Evolutionary conservation across 2,113 vertebrate genomes (phyloP), one percentile per base, ranked within the genome.

Genomic region (Odontesthes bonariensis): DNA sequence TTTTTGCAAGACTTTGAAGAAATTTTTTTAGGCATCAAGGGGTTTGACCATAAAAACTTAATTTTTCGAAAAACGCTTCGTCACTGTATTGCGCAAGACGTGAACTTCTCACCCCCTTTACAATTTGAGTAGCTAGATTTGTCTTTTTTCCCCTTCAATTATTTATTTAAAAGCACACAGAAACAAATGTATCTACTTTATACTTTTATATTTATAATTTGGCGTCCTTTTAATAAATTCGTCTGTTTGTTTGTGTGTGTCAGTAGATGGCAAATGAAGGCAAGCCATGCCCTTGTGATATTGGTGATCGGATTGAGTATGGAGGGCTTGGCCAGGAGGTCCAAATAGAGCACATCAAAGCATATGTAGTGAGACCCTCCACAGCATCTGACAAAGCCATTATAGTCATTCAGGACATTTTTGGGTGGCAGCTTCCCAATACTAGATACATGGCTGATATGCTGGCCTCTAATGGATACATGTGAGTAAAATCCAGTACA

Each of bases 401-500:
- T 62, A 92, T 99, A 62, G 93, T 99, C 40, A 90, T 95, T 67
- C 97, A 99, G n/a, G 98, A 99, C 40, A 92, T 98, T 51, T 97
- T 79, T 61, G 98, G 97, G 54, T 99, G 97, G 97, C 79, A 84
- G 13, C 91, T 98, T 35, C 93, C 96, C 73, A 98, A 99, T 60
- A 98, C 95, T 0, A 95, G 97, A 95, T 98, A 95, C 53, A 96
- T 99, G 79, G 94, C 95, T 0, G 98, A 99, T 76, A 94, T 98
- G 91, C 89, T 99, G 27, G 93, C 96, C 10, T 72, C 91, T 23
- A 95, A 96, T 17, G 97, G 97, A 94, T 99, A 96, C 83, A 91
- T 89, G 98, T 68, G 27, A 47, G 75, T 70, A 51, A 20, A 55
- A 3, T 63, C 14, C 1, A 0, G 14, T 33, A 0, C 10, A 6